Base-by-base conservation (phyloP, 2,797 vertebrate genomes). In the Hemibagrus guttatus region DNA sequence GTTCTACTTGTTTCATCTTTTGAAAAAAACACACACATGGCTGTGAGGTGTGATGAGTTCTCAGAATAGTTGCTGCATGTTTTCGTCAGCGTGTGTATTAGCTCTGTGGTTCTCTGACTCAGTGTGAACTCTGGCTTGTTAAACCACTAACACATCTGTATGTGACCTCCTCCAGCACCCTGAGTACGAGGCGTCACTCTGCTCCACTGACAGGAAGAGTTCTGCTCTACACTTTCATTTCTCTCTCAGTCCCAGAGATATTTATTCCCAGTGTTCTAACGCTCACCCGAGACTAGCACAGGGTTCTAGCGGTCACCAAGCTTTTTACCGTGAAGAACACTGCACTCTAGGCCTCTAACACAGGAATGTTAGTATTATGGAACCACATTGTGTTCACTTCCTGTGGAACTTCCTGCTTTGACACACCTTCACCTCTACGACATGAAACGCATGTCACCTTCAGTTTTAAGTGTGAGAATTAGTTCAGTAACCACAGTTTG, bases 371-470 rank as follows among this genome's bases (percentile, higher is more conserved):
- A 19, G 0, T n/a, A 1, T 64, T 26, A 42, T 64, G 26, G 63
- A 59, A 21, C 46, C 63, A 69, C 64, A 63, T 74, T 17, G 8
- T 11, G 23, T 81, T 49, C 21, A 72, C 13, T 87, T 89, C 85
- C 83, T 84, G 59, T 75, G n/a, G 75, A n/a, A 87, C 76, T 39
- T 84, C 76, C 69, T 61, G 68, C 49, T 71, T 12, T 35, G n/a
- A 71, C 84, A 83, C 79, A 61, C 52, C 56, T 35, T 59, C 3
- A 46, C 56, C 7, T 39, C 16, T n/a, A 35, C 12, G 12, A 13
- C 54, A 49, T 42, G 54, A 85, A 79, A 31, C 80, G 46, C 56
- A 66, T 1, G 23, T 69, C 84, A 85, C 63, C 49, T 72, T 4
- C 17, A 56, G 28, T 64, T 64, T 35, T 9, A 66, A 16, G 31